phyloP scores from a whole-genome alignment of 2,113 vertebrate genomes.

The rabbit (Oryctolagus cuniculus) region mOryCun1.1 NC_091441.1:88764001-88764500 shows the following conservation, averaged over 20 bases:
- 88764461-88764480: not conserved
- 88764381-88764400: not conserved
- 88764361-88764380: not conserved
- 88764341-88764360: not conserved
- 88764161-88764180: not conserved
- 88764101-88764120: not conserved
- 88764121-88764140: not conserved
- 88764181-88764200: not conserved
- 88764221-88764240: not conserved
- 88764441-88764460: not conserved
- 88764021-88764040: not conserved
- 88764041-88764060: not conserved
- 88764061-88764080: not conserved
- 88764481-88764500: not conserved
- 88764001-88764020: not conserved
- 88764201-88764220: not conserved
- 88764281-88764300: not conserved
- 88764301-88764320: slow-evolving; percentile 21
- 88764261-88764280: slow-evolving; percentile 12
- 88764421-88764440: not conserved
- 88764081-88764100: not conserved
- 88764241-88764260: slow-evolving; percentile 15
- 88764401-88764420: slow-evolving; percentile 1
- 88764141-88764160: not conserved
- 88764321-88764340: not conserved